These are phyloP conservation scores for Syrrhaptes paradoxus DNA, from an alignment of 2,113 vertebrate genomes.

Conservation along the genomic window DNA sequence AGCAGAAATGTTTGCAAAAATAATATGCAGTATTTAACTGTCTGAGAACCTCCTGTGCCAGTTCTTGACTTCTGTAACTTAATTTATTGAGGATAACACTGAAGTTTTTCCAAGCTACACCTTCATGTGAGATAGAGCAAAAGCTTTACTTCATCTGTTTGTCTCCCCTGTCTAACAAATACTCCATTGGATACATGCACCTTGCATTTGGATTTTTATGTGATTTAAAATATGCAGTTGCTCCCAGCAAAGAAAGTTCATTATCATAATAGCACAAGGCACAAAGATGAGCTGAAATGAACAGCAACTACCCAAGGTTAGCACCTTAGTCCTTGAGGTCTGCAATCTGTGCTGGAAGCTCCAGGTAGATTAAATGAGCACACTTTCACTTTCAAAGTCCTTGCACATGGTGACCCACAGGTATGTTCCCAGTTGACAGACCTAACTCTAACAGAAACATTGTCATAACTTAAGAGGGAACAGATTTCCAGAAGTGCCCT, in stretches of 20 bases:
- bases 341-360: background rate
- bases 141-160: background rate
- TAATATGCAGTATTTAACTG: background rate
- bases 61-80: background rate
- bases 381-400: background rate
- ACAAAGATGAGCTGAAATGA: background rate
- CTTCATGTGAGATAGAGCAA: background rate
- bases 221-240: background rate
- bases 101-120: background rate
- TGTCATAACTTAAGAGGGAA: background rate
- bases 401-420: background rate
- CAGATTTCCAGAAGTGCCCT: background rate
- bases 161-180: background rate
- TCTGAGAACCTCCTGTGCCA: background rate
- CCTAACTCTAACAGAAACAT: background rate
- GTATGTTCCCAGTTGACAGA: background rate
- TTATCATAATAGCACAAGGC: background rate
- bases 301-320: background rate
- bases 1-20: conserved; percentile 31
- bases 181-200: background rate
- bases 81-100: background rate
- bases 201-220: background rate
- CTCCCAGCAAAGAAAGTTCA: background rate
- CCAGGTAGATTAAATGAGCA: background rate
- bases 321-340: background rate